These are phyloP conservation scores for honey bee (Apis mellifera) DNA, from an alignment of 1,140 invertebrate species.

Conservation along the genomic window Amel_HAv3.1 CM009933.2:10686001-10686500, in stretches of 20 bases:
- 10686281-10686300: conserved; percentile 70
- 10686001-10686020: background rate
- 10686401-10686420: conserved; percentile 65
- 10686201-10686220: conserved; percentile 49
- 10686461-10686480: conserved; percentile 53
- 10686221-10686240: conserved; percentile 64
- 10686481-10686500: conserved; percentile 41
- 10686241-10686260: conserved; percentile 71
- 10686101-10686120: conserved; percentile 38
- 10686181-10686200: conserved; percentile 36
- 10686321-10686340: conserved; percentile 33
- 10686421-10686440: conserved; percentile 70
- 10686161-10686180: conserved; percentile 38
- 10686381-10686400: conserved; percentile 25
- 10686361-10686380: conserved; percentile 33
- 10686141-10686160: conserved; percentile 25
- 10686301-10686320: conserved; percentile 39
- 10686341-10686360: conserved; percentile 16
- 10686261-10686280: conserved; percentile 67
- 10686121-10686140: conserved; percentile 61
- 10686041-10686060: conserved; percentile 9
- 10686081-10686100: conserved; percentile 49
- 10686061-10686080: conserved; percentile 38
- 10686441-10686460: conserved; percentile 56
- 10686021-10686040: background rate